Conservation (phyloP, 2,113 vertebrate species). For the Theristicus caerulescens region DNA sequence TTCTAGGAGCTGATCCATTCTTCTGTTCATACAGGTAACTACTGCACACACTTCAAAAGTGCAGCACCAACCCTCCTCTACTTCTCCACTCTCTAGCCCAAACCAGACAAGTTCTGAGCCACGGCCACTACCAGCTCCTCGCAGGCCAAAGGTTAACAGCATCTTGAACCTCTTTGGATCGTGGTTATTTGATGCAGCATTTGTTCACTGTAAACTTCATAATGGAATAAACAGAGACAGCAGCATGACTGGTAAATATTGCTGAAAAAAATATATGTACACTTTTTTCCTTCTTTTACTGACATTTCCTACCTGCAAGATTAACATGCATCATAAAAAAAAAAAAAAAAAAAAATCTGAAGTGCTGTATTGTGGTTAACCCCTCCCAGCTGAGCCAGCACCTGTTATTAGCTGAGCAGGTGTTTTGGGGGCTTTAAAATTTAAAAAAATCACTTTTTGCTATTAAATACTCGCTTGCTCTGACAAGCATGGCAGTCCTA, state of each 20-base stretch:
- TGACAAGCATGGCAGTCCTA: slow-evolving; percentile 24
- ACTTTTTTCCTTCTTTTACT: slow-evolving; percentile 53
- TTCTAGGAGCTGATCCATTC: not conserved
- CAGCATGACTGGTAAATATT: slow-evolving; percentile 95
- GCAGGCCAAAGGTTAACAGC: slow-evolving; percentile 95
- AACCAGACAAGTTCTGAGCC: slow-evolving; percentile 93
- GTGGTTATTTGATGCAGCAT: slow-evolving; percentile 93
- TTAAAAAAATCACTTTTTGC: not conserved
- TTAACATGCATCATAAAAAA: slow-evolving; percentile 56
- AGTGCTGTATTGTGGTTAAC: slow-evolving; percentile 61
- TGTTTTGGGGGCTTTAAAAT: slow-evolving; percentile 9
- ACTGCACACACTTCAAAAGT: slow-evolving; percentile 86
- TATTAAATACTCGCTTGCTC: not conserved
- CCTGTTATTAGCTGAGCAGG: not conserved
- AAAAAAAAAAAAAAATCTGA: not conserved
- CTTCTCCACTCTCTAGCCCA: slow-evolving; percentile 90
- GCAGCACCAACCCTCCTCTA: slow-evolving; percentile 85
- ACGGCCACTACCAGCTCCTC: slow-evolving; percentile 89
- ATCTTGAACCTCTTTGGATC: slow-evolving; percentile 97
- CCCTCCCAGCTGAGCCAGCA: slow-evolving; percentile 60
- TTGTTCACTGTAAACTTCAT: slow-evolving; percentile 97
- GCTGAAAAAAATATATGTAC: slow-evolving; percentile 14
- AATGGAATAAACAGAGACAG: slow-evolving; percentile 93
- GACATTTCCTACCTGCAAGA: slow-evolving; percentile 86
- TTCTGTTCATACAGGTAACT: slow-evolving; percentile 75